Evolutionary conservation across 1,140 invertebrate genomes (phyloP), one percentile per base, ranked within the genome.

Genomic region (Riptortus pedestris): DNA sequence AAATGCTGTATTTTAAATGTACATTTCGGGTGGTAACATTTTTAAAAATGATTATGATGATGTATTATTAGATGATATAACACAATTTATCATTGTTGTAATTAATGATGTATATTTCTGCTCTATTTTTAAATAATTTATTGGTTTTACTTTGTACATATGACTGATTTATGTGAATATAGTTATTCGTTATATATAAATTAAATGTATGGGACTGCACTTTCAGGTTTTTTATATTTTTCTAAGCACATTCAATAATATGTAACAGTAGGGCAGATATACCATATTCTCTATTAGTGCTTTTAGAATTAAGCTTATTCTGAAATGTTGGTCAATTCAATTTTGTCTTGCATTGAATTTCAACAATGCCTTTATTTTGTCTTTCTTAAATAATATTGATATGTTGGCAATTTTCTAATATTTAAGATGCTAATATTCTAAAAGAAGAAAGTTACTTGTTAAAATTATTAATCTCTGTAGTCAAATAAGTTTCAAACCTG

Each of bases 81-180:
- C n/a, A n/a, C n/a, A n/a, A n/a, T n/a, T n/a, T n/a, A n/a, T n/a
- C n/a, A n/a, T n/a, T n/a, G n/a, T n/a, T n/a, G n/a, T n/a, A n/a
- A n/a, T n/a, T 26, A 55, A 55, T 22, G 14, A 14, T 24, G 51
- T 24, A 26, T 26, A 55, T 55, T 20, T 24, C 24, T 55, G 22
- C 18, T 55, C 26, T 24, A 55, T 26, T 55, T 55, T 9, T 16
- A 22, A 24, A 24, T 55, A 24, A 26, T 55, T 24, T 24, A 24
- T 55, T 55, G 26, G 14, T 2, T 55, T 55, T 55, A 24, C 16
- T 55, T 22, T 55, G 24, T 55, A 55, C 14, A 55, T 55, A 26
- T 55, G 51, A 55, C 51, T 55, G 51, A 24, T 26, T 51, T 55
- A 16, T 55, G 51, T 55, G 51, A 55, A 24, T 55, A 55, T 55